Percentiles rank a stretch among this genome's conserved stretches.
These are phyloP conservation scores for Diachrysia chrysitis DNA, from an alignment of 2,888 invertebrate genomes.

Conservation along the genomic window DNA sequence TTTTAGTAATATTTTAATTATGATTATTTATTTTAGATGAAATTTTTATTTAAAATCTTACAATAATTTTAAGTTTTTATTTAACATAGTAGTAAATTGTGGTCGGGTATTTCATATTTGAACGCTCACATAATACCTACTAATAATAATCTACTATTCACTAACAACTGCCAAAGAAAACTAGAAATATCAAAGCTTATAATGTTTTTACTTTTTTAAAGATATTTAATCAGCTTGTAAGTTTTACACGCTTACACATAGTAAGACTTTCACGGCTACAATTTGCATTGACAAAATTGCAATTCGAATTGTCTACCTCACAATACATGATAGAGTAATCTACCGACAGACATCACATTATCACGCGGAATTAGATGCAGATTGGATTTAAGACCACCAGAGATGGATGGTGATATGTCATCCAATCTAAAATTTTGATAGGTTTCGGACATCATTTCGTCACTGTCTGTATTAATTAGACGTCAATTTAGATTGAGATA, in stretches of 20 bases:
- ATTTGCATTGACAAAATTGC: constrained; percentile 60
- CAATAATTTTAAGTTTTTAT: too few species aligned
- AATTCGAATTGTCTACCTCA: constrained; percentile 39
- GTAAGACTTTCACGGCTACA: constrained; percentile 23
- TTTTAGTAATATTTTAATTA: too few species aligned
- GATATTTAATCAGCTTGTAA: not conserved
- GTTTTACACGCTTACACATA: constrained; percentile 2
- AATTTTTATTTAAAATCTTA: too few species aligned
- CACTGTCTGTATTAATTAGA: not conserved
- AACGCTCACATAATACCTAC: too few species aligned
- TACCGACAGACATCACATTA: constrained; percentile 39
- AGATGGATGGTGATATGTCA: constrained; percentile 17
- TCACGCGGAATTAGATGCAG: constrained; percentile 58
- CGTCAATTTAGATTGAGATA: too few species aligned
- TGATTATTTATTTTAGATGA: too few species aligned
- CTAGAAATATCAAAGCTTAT: not conserved
- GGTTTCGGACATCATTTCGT: not conserved
- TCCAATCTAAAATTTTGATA: constrained; percentile 7
- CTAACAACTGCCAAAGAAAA: too few species aligned
- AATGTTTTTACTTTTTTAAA: not conserved
- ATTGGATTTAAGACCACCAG: constrained; percentile 52
- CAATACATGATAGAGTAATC: constrained; percentile 49
- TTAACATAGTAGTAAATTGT: too few species aligned
- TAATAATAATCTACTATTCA: too few species aligned
- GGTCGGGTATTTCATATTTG: too few species aligned